A percentile compares a stretch with the other conserved stretches of the same genome.
phyloP scores from a whole-genome alignment of 23 tunicate species.

The Aplidium turbinatum region DNA sequence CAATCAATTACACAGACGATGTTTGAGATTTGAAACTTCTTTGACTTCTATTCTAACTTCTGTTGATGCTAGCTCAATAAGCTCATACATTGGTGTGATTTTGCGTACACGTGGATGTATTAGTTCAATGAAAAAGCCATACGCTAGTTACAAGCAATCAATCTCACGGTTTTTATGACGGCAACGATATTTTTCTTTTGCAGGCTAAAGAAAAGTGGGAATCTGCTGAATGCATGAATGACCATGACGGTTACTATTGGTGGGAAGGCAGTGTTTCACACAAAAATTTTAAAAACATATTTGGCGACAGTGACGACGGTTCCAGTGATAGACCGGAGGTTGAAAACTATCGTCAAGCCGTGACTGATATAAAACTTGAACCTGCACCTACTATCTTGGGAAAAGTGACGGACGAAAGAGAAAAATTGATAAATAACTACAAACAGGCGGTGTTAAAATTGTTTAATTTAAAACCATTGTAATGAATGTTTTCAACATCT shows the following conservation, averaged over 20 bases:
- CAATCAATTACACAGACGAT: too few species aligned
- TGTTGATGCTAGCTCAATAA: too few species aligned
- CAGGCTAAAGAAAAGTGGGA: constrained; percentile 75
- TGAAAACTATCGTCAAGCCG: constrained; percentile 53
- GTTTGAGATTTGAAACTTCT: too few species aligned
- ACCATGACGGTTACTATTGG: constrained; percentile 61
- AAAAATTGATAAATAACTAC: constrained; percentile 20
- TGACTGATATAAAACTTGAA: constrained; percentile 50
- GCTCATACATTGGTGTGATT: too few species aligned
- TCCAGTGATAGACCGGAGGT: constrained; percentile 27
- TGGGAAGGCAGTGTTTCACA: constrained; percentile 73
- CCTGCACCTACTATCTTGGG: constrained; percentile 27
- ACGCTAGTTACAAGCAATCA: too few species aligned
- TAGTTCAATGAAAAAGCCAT: too few species aligned
- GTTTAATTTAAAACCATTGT: constrained; percentile 20
- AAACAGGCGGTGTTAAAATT: constrained; percentile 49
- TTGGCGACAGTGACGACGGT: constrained; percentile 18
- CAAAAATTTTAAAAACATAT: constrained; percentile 38
- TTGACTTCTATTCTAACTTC: too few species aligned
- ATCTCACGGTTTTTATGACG: not conserved
- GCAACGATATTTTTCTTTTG: not conserved
- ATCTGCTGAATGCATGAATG: constrained; percentile 25
- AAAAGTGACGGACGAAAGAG: constrained; percentile 21
- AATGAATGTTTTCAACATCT: not conserved
- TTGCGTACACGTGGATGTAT: too few species aligned